phyloP scores from a whole-genome alignment of 2,797 vertebrate species.

The Pangasius sanitwongsei region DNA sequence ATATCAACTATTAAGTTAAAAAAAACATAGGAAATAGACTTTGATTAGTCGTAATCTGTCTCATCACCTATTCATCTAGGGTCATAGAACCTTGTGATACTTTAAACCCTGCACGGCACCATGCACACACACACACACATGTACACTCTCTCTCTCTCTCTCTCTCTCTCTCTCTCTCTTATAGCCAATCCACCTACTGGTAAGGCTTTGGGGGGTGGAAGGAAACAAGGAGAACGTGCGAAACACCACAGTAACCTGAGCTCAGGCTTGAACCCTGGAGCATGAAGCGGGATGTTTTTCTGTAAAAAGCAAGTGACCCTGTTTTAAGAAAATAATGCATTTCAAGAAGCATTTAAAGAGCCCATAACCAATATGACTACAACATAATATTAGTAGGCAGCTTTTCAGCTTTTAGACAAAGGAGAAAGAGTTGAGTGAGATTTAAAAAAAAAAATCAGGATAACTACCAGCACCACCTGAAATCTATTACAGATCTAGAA shows the following conservation, averaged over 20 bases:
- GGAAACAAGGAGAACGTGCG: background rate
- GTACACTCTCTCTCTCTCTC: background rate
- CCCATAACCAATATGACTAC: background rate
- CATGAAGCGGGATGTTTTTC: background rate
- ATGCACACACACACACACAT: background rate
- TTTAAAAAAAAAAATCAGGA: background rate
- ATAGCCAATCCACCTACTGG: no score
- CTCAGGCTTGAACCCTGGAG: background rate
- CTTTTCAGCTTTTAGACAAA: background rate
- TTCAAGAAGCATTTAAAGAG: background rate
- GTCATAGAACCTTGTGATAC: background rate
- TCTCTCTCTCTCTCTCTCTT: no score
- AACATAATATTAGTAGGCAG: background rate
- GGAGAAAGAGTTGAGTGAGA: background rate
- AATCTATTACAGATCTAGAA: background rate
- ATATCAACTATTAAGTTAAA: background rate
- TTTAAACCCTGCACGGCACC: background rate
- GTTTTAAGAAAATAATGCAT: background rate
- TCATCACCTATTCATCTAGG: background rate
- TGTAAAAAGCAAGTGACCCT: background rate
- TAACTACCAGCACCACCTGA: background rate
- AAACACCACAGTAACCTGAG: background rate
- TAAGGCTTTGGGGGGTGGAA: background rate
- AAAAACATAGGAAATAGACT: background rate
- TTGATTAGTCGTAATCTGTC: background rate